Conservation (phyloP, 2,888 invertebrate species). For the Tinea trinotella region DNA sequence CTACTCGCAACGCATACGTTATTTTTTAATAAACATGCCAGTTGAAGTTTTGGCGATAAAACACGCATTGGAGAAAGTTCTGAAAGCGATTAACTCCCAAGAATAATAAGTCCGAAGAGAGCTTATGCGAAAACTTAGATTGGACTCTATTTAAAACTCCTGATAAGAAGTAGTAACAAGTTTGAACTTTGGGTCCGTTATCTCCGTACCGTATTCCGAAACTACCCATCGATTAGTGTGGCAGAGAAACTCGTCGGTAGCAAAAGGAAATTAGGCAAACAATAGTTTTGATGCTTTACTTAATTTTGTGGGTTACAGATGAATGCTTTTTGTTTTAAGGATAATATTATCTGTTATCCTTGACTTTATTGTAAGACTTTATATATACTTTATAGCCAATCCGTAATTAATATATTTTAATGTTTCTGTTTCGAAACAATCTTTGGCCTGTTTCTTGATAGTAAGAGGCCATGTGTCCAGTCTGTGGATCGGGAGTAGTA, state of each 20-base stretch:
- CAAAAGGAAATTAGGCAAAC: constrained; percentile 8
- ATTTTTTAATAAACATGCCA: background rate
- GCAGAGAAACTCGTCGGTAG: background rate
- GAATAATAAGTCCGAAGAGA: constrained; percentile 3
- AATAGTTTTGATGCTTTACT: background rate
- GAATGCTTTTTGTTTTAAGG: too few species aligned
- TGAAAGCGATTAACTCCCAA: background rate
- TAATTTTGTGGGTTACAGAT: background rate
- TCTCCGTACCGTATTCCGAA: constrained; percentile 5
- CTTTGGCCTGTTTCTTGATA: too few species aligned
- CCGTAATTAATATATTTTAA: too few species aligned
- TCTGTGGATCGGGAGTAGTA: too few species aligned
- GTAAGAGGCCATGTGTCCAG: too few species aligned
- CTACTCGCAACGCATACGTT: too few species aligned
- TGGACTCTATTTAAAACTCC: constrained; percentile 13
- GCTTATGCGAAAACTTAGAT: constrained; percentile 17
- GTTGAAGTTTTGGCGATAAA: constrained; percentile 5
- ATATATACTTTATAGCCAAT: too few species aligned
- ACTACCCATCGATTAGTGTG: constrained; percentile 17
- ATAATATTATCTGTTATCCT: too few species aligned
- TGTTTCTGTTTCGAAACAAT: too few species aligned
- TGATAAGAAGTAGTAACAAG: constrained; percentile 14
- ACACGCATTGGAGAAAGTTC: constrained; percentile 5
- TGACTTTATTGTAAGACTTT: too few species aligned
- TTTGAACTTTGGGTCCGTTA: constrained; percentile 13